A percentile compares a stretch with the other conserved stretches of the same genome.
phyloP scores from a whole-genome alignment of 2,113 vertebrate genomes.

The Python bivittatus region DNA sequence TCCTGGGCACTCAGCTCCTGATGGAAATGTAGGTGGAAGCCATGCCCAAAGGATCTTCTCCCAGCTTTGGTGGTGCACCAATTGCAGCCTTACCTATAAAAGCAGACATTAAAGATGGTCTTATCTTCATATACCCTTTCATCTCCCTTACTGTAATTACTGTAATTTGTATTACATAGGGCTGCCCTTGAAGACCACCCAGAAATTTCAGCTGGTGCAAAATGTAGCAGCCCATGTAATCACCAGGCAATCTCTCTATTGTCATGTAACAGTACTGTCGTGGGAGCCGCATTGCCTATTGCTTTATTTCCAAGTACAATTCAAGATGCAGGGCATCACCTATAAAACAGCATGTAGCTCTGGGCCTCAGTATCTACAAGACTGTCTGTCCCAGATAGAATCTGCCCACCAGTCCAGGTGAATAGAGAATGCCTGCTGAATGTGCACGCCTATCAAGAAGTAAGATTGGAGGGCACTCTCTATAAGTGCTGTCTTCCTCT shows the following conservation, averaged over 20 bases:
- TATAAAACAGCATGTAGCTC: neutral
- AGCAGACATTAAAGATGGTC: neutral
- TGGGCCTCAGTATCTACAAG: neutral
- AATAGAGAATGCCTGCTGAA: neutral
- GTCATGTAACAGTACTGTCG: neutral
- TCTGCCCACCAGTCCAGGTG: neutral
- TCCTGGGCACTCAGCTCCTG: neutral
- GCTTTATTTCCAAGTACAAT: neutral
- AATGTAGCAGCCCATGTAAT: neutral
- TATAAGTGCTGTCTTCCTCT: neutral
- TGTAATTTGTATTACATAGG: neutral
- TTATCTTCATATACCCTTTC: neutral
- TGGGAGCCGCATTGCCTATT: neutral
- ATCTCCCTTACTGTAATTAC: neutral
- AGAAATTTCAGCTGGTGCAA: neutral
- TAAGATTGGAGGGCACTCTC: neutral
- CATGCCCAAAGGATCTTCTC: neutral
- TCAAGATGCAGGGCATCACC: neutral
- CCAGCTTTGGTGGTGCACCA: neutral
- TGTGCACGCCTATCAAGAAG: neutral
- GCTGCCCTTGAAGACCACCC: neutral
- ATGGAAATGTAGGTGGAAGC: neutral
- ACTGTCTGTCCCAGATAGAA: neutral
- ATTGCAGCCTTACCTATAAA: neutral
- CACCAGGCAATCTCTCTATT: neutral